Evolutionary conservation across 2,888 invertebrate species (phyloP), one percentile per base, ranked within the genome.

Genomic region (Tenthredo scrophulariae): DNA sequence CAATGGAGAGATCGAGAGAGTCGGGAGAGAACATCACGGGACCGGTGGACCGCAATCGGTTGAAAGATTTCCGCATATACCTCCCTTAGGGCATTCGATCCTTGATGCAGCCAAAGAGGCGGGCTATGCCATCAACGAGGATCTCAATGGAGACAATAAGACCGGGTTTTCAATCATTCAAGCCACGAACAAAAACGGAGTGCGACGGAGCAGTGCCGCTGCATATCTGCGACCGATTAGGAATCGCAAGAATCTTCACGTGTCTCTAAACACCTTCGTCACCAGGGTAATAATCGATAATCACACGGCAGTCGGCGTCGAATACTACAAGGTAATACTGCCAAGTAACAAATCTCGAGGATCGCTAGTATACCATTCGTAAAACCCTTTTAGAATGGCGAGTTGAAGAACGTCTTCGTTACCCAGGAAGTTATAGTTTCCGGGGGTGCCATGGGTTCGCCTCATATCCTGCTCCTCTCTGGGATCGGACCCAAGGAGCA

Each of bases 61-160:
- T 54, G n/a, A 54, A 18, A 54, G 54, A 54, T 54, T 54, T 2
- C 54, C 54, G n/a, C 7, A 54, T 1, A 1, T n/a, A 1, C 54
- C 54, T 54, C 1, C 18, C 54, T 54, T 54, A 0, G 54, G 54
- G n/a, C 0, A n/a, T 54, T 54, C n/a, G 54, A 54, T 54, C 54
- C 54, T 54, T 0, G 18, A 6, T 0, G 54, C 54, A 54, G 18
- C n/a, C 96, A 95, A 94, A 95, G 9, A 96, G 54, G 54, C 54
- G 0, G 54, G 54, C 0, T 54, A 54, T 6, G n/a, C n/a, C 54
- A n/a, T 54, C 7, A 54, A 6, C 54, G n/a, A 54, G n/a, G 54
- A 54, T 54, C n/a, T 54, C 5, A 54, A 54, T 18, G 54, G 54
- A n/a, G 54, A 54, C 46, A 15, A 15, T 3, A 46, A 13, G 46